Conservation (phyloP, 2,113 vertebrate species). For the Petromus typicus region DNA sequence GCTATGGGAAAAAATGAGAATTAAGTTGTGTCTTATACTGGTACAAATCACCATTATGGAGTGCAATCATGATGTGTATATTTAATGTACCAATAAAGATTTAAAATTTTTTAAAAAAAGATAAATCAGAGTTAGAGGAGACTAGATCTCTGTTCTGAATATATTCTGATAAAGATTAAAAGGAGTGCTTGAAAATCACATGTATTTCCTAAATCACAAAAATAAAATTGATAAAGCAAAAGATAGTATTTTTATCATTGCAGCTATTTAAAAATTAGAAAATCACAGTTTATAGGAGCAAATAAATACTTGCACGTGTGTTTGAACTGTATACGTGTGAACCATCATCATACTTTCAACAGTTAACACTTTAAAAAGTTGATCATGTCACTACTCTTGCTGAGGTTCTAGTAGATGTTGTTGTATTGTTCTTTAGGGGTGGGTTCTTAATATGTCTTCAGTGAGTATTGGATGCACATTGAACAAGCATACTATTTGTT, state of each 20-base stretch:
- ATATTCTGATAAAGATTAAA: conserved; percentile 23
- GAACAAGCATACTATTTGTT: conserved; percentile 46
- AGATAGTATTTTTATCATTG: background rate
- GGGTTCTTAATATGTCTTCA: conserved; percentile 34
- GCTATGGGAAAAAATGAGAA: too few species aligned
- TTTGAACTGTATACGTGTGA: conserved; percentile 14
- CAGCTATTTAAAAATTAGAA: background rate
- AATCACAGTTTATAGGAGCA: background rate
- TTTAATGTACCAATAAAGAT: too few species aligned
- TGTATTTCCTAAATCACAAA: conserved; percentile 2
- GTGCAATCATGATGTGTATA: too few species aligned
- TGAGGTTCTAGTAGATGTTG: background rate
- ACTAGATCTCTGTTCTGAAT: background rate
- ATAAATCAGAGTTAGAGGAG: background rate
- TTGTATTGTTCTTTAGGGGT: background rate
- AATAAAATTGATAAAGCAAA: background rate
- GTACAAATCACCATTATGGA: too few species aligned
- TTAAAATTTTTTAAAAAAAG: too few species aligned
- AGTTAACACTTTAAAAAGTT: background rate
- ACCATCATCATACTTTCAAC: background rate
- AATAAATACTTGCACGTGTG: background rate
- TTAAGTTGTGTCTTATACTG: too few species aligned
- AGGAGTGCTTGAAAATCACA: background rate
- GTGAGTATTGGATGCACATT: conserved; percentile 8
- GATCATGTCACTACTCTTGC: background rate